Evolutionary conservation across 2,113 vertebrate genomes (phyloP), one percentile per base, ranked within the genome.

Genomic region (Pampusana beccarii): DNA sequence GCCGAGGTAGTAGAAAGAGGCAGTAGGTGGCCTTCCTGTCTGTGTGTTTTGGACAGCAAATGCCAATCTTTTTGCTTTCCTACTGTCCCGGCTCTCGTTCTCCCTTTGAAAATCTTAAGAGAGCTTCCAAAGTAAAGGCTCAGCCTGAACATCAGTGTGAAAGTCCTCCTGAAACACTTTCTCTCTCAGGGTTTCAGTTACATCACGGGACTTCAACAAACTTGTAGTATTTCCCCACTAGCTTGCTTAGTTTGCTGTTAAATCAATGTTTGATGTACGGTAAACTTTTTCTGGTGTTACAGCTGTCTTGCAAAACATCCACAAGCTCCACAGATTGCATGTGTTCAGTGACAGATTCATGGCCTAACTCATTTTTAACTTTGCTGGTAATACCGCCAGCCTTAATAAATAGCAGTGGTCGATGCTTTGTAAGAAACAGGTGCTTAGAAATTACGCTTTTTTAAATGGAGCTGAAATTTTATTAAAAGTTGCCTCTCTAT

Each of bases 1-100:
- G 0, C 19, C 8, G 28, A 16, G 26, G 14, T 1, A 6, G 50
- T 10, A 5, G 1, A 10, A 23, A 10, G 16, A 34, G 25, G 19
- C 53, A 5, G 83, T 15, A 24, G 44, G 26, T 46, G 70, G 25
- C 60, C 10, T 26, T 24, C 16, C 28, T 13, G 0, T 11, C 40
- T 25, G 15, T 10, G 0, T 48, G 0, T 82, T 84, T 61, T 33
- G 71, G 11, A 77, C 33, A 28, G 51, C n/a, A 42, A 40, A 38
- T 67, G 70, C 36, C 44, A 9, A 1, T 53, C 48, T 14, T 11
- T 87, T 65, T 51, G 71, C 23, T 72, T 67, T 71, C 29, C 24
- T 38, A 0, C 44, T 38, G 48, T 5, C 36, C 57, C 18, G 0
- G n/a, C n/a, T 36, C 28, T 77, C 50, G 0, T 56, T 73, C 28